phyloP scores from a whole-genome alignment of 2,888 invertebrate species.

The Dermolepida albohirtum region DNA sequence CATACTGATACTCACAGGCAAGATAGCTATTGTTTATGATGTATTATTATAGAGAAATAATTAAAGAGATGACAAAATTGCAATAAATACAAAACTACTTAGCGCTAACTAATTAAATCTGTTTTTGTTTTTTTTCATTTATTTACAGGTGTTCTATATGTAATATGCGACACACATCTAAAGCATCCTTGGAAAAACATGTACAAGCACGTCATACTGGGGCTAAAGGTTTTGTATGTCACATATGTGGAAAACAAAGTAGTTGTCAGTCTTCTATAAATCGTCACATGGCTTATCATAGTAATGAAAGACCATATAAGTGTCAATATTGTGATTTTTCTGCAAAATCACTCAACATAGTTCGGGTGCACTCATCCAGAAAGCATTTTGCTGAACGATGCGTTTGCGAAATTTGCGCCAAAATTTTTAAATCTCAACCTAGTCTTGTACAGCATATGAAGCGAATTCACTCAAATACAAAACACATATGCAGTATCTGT shows the following conservation, averaged over 20 bases:
- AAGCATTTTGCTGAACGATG: slow-evolving; percentile 48
- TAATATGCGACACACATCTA: slow-evolving; percentile 50
- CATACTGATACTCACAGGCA: slow-evolving; percentile 55
- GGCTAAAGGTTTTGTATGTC: slow-evolving; percentile 51
- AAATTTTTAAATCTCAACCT: slow-evolving; percentile 52
- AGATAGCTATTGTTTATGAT: slow-evolving; percentile 33
- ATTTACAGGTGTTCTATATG: slow-evolving; percentile 50
- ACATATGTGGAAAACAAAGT: slow-evolving; percentile 53
- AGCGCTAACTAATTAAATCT: not conserved
- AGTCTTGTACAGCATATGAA: slow-evolving; percentile 52
- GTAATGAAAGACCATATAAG: slow-evolving; percentile 48
- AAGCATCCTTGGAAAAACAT: slow-evolving; percentile 51
- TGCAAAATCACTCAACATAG: slow-evolving; percentile 49
- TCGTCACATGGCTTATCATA: slow-evolving; percentile 52
- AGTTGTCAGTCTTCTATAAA: slow-evolving; percentile 53
- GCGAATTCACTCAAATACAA: slow-evolving; percentile 50
- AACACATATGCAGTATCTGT: slow-evolving; percentile 50
- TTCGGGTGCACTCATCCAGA: slow-evolving; percentile 50
- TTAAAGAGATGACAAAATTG: not conserved
- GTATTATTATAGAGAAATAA: too few species aligned
- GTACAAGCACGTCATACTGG: slow-evolving; percentile 50
- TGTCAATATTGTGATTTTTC: slow-evolving; percentile 50
- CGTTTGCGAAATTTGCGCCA: slow-evolving; percentile 52
- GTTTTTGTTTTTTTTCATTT: slow-evolving; percentile 2
- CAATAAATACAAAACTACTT: not conserved